Conservation (phyloP, 2,888 invertebrate genomes). For the Dione vanillae region DNA sequence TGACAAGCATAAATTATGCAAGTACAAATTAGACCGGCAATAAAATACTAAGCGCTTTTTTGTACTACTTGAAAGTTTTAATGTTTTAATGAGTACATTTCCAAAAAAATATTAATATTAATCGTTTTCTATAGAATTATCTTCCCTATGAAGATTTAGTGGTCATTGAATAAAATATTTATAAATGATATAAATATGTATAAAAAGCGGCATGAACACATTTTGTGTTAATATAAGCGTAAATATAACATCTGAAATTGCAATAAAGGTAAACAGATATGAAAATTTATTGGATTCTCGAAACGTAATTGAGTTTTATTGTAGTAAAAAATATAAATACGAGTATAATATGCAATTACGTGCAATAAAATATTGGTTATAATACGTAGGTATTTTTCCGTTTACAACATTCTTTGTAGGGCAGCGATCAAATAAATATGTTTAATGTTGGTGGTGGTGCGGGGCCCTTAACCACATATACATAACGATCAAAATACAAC, state of each 20-base stretch:
- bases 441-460: not conserved
- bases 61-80: constrained; percentile 2
- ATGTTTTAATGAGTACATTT: constrained; percentile 6
- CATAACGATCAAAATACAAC: constrained; percentile 6
- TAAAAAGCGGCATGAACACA: constrained; percentile 5
- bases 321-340: constrained; percentile 43
- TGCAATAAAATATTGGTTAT: constrained; percentile 45
- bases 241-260: constrained; percentile 38
- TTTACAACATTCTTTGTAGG: constrained; percentile 48
- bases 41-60: constrained; percentile 24
- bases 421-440: constrained; percentile 32
- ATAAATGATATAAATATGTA: constrained; percentile 1
- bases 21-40: constrained; percentile 29
- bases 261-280: constrained; percentile 42
- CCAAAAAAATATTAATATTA: not conserved
- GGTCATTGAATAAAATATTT: not conserved
- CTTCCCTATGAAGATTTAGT: not conserved
- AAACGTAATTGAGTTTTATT: constrained; percentile 44
- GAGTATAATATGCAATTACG: constrained; percentile 45
- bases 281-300: constrained; percentile 44
- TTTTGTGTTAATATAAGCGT: constrained; percentile 28
- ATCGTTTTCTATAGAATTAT: not conserved
- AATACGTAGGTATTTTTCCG: constrained; percentile 44
- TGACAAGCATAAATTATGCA: constrained; percentile 30
- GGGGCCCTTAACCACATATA: not conserved